Evolutionary conservation across 2,797 vertebrate species (phyloP).

Genomic region (Falco berigora): DNA sequence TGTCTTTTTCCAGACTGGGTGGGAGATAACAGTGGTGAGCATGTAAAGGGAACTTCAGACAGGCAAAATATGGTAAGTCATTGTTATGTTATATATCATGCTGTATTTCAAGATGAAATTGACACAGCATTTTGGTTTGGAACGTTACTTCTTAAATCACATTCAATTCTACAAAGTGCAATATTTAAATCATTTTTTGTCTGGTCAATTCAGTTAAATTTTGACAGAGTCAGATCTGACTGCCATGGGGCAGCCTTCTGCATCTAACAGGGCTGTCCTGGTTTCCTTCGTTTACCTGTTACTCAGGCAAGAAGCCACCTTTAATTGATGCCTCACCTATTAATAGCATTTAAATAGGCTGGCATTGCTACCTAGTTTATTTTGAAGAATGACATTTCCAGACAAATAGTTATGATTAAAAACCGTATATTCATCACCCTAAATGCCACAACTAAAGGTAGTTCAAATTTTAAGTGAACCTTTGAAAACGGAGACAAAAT

Average conservation of each 20-base stretch:
- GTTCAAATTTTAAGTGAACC: neutral
- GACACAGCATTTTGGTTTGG: neutral
- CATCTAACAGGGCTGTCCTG: neutral
- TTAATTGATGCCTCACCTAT: neutral
- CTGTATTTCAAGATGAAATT: neutral
- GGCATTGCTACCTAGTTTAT: neutral
- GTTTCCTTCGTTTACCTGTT: neutral
- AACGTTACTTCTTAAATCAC: neutral
- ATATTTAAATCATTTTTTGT: neutral
- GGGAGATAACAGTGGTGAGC: neutral
- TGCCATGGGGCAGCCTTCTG: neutral
- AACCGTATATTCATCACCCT: neutral
- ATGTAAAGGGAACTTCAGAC: neutral
- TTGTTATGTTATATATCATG: neutral
- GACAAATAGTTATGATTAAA: neutral
- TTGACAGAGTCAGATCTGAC: neutral
- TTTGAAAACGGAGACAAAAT: neutral
- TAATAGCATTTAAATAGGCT: neutral
- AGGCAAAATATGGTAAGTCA: neutral
- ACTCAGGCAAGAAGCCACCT: neutral
- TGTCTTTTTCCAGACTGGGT: neutral
- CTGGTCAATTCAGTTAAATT: neutral
- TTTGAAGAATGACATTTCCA: neutral
- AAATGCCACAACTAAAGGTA: neutral
- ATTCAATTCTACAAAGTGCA: neutral